Evolutionary conservation across 2,888 invertebrate genomes (phyloP).

Genomic region (Taenaris catops): DNA sequence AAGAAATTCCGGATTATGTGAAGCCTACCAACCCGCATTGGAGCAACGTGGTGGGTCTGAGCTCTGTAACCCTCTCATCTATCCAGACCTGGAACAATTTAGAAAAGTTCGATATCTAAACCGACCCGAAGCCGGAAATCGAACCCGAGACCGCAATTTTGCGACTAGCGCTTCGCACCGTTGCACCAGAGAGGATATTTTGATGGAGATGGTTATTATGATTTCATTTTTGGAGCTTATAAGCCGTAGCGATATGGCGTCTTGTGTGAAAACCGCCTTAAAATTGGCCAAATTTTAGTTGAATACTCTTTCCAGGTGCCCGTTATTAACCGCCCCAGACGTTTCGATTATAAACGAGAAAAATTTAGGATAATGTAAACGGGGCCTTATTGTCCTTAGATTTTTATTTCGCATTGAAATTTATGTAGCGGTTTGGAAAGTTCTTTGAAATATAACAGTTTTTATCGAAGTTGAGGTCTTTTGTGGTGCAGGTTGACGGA

Average conservation of each 20-base stretch:
- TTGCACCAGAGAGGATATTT: too few relatives aligned
- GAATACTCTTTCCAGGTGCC: slow-evolving; percentile 7
- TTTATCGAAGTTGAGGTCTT: neutral
- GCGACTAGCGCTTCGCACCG: too few relatives aligned
- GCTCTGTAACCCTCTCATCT: too few relatives aligned
- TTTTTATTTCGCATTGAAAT: slow-evolving; percentile 13
- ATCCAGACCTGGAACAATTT: too few relatives aligned
- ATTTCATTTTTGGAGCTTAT: too few relatives aligned
- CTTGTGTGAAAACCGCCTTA: slow-evolving; percentile 1
- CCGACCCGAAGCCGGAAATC: too few relatives aligned
- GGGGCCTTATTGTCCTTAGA: slow-evolving; percentile 9
- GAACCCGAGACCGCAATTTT: too few relatives aligned
- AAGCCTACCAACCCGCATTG: too few relatives aligned
- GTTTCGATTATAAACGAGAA: slow-evolving; percentile 26
- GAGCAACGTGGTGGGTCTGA: too few relatives aligned
- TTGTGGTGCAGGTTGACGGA: neutral
- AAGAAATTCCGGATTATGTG: too few relatives aligned
- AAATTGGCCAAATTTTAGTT: slow-evolving; percentile 16
- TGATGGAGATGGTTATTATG: too few relatives aligned
- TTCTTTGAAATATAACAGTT: slow-evolving; percentile 7
- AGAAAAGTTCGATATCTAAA: too few relatives aligned
- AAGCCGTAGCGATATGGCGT: slow-evolving; percentile 1
- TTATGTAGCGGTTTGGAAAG: slow-evolving; percentile 10
- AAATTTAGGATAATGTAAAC: slow-evolving; percentile 19
- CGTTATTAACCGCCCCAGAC: slow-evolving; percentile 13